Evolutionary conservation across 2,113 vertebrate genomes (phyloP).

Genomic region (Apodemus speciosus): DNA sequence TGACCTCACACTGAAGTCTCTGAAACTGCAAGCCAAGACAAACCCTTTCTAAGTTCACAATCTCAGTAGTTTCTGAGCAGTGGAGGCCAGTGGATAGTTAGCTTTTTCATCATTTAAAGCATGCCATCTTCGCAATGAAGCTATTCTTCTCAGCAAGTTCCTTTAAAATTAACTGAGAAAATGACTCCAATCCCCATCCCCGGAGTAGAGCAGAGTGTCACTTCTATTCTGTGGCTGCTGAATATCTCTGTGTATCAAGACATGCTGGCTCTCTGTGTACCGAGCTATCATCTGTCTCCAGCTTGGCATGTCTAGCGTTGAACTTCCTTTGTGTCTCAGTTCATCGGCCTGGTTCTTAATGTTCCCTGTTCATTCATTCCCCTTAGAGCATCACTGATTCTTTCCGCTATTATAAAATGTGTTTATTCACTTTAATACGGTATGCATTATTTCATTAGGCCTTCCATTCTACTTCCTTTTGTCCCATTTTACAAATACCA

Average conservation of each 20-base stretch:
- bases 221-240: background rate
- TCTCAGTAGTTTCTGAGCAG: too few relatives aligned
- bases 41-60: background rate
- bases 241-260: background rate
- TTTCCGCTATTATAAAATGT: background rate
- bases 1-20: background rate
- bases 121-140: background rate
- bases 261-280: background rate
- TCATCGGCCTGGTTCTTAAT: background rate
- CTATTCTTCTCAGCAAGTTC: background rate
- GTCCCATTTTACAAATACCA: conserved; percentile 34
- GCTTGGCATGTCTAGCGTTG: background rate
- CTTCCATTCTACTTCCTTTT: background rate
- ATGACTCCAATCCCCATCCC: background rate
- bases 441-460: background rate
- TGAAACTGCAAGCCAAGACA: background rate
- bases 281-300: background rate
- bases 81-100: background rate
- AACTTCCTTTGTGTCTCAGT: background rate
- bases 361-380: background rate
- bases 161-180: conserved; percentile 51
- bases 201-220: background rate
- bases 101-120: background rate
- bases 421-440: background rate
- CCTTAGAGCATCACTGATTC: background rate